Conservation (phyloP, 2,888 invertebrate species). For the Beris morrisii region DNA sequence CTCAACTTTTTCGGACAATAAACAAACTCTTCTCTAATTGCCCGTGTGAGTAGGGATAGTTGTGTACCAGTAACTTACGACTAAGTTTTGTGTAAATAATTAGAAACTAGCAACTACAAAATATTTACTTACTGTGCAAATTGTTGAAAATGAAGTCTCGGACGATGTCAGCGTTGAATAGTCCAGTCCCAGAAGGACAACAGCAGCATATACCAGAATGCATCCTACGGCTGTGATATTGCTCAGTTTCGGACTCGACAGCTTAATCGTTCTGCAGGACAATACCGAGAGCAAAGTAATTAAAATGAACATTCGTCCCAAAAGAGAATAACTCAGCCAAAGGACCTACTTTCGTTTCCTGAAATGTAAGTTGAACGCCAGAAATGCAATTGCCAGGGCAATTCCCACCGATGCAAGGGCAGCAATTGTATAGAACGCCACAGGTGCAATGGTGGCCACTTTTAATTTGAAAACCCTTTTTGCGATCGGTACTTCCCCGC, state of each 20-base stretch:
- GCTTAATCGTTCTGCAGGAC: slow-evolving; percentile 76
- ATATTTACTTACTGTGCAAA: slow-evolving; percentile 81
- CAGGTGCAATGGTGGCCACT: slow-evolving; percentile 75
- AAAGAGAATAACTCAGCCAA: background rate
- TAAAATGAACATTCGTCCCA: slow-evolving; percentile 3
- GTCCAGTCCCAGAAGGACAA: slow-evolving; percentile 83
- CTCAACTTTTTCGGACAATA: too few species aligned
- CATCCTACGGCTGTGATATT: slow-evolving; percentile 91
- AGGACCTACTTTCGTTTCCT: slow-evolving; percentile 73
- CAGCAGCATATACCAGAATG: slow-evolving; percentile 85
- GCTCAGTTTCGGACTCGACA: slow-evolving; percentile 88
- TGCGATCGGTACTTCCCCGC: slow-evolving; percentile 79
- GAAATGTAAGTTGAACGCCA: slow-evolving; percentile 82
- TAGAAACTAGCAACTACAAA: too few species aligned
- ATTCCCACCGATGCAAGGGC: slow-evolving; percentile 75
- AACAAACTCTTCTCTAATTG: too few species aligned
- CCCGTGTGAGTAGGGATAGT: too few species aligned
- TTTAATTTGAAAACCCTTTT: slow-evolving; percentile 72
- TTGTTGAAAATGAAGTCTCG: slow-evolving; percentile 71
- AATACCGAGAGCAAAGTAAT: background rate
- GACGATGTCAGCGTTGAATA: slow-evolving; percentile 72
- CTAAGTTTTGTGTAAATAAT: too few species aligned
- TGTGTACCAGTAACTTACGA: too few species aligned
- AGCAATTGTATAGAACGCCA: slow-evolving; percentile 73
- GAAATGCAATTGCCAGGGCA: slow-evolving; percentile 70